Base-by-base conservation (phyloP, 2,797 vertebrate genomes). In the Prionace glauca region DNA sequence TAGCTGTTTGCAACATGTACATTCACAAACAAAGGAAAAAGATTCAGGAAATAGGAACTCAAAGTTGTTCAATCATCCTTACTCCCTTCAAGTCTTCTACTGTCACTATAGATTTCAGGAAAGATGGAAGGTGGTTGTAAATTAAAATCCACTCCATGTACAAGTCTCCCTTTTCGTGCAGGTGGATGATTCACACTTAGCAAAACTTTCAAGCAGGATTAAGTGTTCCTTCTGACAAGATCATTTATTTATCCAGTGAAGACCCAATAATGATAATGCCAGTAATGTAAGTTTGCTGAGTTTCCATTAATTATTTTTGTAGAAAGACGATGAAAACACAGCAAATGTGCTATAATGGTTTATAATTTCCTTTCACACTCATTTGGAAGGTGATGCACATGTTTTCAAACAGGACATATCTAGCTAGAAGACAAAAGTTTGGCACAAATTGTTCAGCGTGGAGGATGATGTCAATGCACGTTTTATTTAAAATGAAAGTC, bases 401-500 rank as follows among this genome's bases (percentile, higher is more conserved):
- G 26, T 60, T 87, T 36, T 67, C 62, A 92, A 92, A 36, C 41
- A 20, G 20, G 2, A 67, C 18, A 0, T 24, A 0, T 20, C 22
- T 92, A 36, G 1, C 71, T 60, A 11, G 29, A 77, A 77, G 71
- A 29, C 29, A 77, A 26, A 50, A 45, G 26, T 95, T 92, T 95
- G 72, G 45, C 16, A n/a, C 1, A 4, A n/a, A 50, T 95, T 32
- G 41, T 74, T 56, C 67, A 72, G 20, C 45, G 67, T 74, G 41
- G 32, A 41, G 41, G 41, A 29, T 50, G 1, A 74, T 94, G 50
- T 95, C 60, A 77, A 60, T 50, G 67, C 22, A 20, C 3, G 2
- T 20, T 29, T 69, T 22, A 5, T 60, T 95, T 96, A 96, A 36
- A 36, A 84, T 94, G 72, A 60, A 72, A 91, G 96, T 95, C 96